A percentile compares a stretch with the other conserved stretches of the same genome.
These are phyloP conservation scores for Tachuris rubrigastra DNA, from an alignment of 2,113 vertebrate genomes.

Conservation along the genomic window DNA sequence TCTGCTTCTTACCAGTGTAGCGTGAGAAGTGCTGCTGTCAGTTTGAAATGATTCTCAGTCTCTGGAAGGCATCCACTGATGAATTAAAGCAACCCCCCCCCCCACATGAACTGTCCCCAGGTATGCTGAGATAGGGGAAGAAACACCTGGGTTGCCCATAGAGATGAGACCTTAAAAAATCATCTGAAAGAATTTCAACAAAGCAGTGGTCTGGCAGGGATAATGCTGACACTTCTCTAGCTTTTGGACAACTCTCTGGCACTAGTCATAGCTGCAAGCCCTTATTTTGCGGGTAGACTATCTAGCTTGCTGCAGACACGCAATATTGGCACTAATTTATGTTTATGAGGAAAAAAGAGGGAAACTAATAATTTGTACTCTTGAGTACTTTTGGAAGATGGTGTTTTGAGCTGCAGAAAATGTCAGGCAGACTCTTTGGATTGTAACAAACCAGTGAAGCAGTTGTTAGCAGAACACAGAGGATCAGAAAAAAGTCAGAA, in stretches of 20 bases:
- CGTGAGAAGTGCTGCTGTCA: background rate
- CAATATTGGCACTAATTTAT: background rate
- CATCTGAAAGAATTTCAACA: background rate
- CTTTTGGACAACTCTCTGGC: background rate
- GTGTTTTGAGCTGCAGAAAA: background rate
- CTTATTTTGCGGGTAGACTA: background rate
- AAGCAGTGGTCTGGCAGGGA: background rate
- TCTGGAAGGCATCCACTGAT: background rate
- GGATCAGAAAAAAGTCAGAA: background rate
- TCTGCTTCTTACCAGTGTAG: background rate
- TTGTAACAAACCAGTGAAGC: background rate
- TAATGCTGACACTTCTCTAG: background rate
- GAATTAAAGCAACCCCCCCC: background rate
- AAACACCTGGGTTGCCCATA: background rate
- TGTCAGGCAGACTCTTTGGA: background rate
- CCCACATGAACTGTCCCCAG: background rate
- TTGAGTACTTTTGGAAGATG: background rate
- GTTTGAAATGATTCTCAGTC: background rate
- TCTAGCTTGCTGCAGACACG: background rate
- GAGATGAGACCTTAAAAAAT: background rate
- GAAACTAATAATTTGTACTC: background rate
- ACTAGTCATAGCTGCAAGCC: background rate
- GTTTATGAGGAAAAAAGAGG: background rate
- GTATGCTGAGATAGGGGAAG: background rate
- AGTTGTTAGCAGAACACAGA: background rate